Evolutionary conservation across 2,113 vertebrate species (phyloP).

Genomic region (Spermophilus dauricus): DNA sequence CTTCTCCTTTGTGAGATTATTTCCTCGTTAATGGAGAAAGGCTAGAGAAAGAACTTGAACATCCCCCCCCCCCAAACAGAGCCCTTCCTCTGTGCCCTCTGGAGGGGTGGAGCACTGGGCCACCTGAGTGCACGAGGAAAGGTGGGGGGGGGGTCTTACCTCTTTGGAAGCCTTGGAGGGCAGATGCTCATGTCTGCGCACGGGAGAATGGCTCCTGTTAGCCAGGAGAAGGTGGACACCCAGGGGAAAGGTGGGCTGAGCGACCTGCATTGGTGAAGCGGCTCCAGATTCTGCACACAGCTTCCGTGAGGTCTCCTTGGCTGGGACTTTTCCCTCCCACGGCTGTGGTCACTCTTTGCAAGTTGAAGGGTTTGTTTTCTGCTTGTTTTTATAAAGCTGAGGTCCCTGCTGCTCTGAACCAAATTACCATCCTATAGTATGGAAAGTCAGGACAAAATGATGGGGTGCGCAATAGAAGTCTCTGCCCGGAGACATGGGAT

Average conservation of each 20-base stretch:
- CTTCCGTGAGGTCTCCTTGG: neutral
- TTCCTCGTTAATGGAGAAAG: too few relatives aligned
- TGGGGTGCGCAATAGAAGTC: neutral
- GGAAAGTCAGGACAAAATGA: neutral
- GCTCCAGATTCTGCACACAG: neutral
- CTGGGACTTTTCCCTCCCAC: neutral
- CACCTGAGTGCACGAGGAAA: neutral
- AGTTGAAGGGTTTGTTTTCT: neutral
- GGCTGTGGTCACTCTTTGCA: neutral
- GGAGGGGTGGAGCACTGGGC: neutral
- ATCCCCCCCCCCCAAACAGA: too few relatives aligned
- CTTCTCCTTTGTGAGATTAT: too few relatives aligned
- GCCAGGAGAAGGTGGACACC: neutral
- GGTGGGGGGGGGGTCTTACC: neutral
- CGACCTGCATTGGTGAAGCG: too few relatives aligned
- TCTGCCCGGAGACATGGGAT: neutral
- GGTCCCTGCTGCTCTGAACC: neutral
- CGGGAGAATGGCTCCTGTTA: neutral
- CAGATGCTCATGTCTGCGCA: neutral
- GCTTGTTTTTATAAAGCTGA: neutral
- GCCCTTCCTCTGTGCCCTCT: neutral
- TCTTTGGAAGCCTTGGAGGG: neutral
- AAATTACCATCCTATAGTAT: neutral
- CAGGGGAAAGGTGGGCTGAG: neutral
- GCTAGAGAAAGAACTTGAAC: too few relatives aligned